Base-by-base conservation (phyloP, 2,113 vertebrate species). In the Euleptes europaea region DNA sequence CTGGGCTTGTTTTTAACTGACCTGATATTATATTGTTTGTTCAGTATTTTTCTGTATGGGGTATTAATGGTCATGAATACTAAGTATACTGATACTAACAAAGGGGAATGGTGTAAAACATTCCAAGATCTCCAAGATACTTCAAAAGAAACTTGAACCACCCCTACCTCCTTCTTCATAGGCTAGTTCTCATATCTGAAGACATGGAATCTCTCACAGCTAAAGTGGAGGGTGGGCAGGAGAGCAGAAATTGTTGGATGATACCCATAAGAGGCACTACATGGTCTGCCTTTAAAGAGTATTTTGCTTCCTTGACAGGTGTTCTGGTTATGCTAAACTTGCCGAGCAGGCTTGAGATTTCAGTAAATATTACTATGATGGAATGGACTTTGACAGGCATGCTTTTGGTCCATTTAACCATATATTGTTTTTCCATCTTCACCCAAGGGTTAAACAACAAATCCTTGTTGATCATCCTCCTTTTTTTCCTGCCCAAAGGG, bases 391-490 rank as follows among this genome's bases (percentile, higher is more conserved):
- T 42, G 42, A 4, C 23, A 83, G 42, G 40, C 63, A 84, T 84
- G 77, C n/a, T 33, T 77, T 69, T 77, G 63, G 28, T 17, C 65
- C 40, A 2, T 2, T 71, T 21, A 26, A 26, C 57, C 3, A 1
- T 44, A 4, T 13, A 21, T 73, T n/a, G 44, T n/a, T 81, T n/a
- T 74, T 15, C 3, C 44, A 63, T 38, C 76, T 21, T 69, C 88
- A 76, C 83, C 28, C 5, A 0, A 0, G 65, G 35, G 54, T 82
- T 23, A n/a, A 69, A 83, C 17, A 83, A 66, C 28, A 28, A 2
- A 0, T 0, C 10, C 9, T 47, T 17, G 10, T 26, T 13, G 8
- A 2, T 19, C 6, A 7, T 35, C n/a, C 60, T 71, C 67, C 6
- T 42, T 73, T n/a, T 0, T 23, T 10, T 54, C 80, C 73, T 77